These are phyloP conservation scores for Drosophila neonasuta DNA, from an alignment of 2,888 invertebrate genomes.

Conservation along the genomic window DNA sequence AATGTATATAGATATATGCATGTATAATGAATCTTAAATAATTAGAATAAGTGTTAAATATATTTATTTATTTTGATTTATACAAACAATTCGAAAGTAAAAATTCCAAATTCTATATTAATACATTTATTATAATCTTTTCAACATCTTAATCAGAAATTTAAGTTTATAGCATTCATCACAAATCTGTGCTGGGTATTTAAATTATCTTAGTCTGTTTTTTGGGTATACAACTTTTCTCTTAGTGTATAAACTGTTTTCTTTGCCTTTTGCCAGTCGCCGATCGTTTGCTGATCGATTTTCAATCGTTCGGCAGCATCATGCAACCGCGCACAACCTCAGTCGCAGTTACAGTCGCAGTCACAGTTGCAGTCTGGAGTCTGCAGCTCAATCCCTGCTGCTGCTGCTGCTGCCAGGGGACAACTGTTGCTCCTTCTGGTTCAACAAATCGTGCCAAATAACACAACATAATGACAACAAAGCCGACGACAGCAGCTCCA, in stretches of 20 bases:
- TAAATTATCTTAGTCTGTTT: too few species aligned
- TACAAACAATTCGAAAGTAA: too few species aligned
- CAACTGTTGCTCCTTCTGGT: constrained; percentile 56
- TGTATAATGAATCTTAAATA: too few species aligned
- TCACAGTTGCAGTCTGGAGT: constrained; percentile 2
- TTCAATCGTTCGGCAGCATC: constrained; percentile 79
- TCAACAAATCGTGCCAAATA: constrained; percentile 80
- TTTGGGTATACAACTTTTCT: constrained; percentile 22
- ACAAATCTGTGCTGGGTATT: too few species aligned
- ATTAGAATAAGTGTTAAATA: too few species aligned
- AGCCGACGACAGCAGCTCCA: constrained; percentile 76
- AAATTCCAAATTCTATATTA: too few species aligned
- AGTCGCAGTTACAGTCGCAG: constrained; percentile 11
- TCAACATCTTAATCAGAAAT: too few species aligned
- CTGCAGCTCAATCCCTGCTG: constrained; percentile 11
- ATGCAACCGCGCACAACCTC: constrained; percentile 77
- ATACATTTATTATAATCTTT: too few species aligned
- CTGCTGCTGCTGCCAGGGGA: background rate
- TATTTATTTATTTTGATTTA: too few species aligned
- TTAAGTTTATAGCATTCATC: too few species aligned
- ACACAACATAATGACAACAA: constrained; percentile 78
- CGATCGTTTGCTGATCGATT: constrained; percentile 74
- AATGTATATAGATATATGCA: too few species aligned
- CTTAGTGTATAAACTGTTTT: constrained; percentile 17
- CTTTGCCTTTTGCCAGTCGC: constrained; percentile 37